Evolutionary conservation across 92 coral and sea anemone genomes (phyloP).

Genomic region (Paramuricea clavata): DNA sequence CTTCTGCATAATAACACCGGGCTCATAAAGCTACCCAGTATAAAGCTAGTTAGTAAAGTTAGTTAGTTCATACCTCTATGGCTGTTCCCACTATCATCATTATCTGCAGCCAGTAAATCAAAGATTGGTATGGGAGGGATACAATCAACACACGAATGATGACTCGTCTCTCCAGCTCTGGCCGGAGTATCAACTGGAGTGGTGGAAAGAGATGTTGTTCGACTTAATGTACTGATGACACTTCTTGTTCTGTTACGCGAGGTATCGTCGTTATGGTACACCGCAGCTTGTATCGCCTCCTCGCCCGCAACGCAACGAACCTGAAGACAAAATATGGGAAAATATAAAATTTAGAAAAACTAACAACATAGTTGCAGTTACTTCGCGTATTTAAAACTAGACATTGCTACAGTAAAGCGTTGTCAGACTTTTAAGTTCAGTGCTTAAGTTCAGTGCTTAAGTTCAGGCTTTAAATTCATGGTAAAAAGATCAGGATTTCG

Average conservation of each 20-base stretch:
- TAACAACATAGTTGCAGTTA: too few relatives aligned
- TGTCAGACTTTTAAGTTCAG: too few relatives aligned
- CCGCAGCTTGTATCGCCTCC: slow-evolving; percentile 81
- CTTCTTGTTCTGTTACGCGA: slow-evolving; percentile 89
- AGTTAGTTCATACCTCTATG: not conserved
- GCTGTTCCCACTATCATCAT: slow-evolving; percentile 79
- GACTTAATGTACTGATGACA: slow-evolving; percentile 78
- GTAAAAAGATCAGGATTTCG: too few relatives aligned
- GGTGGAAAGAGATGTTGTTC: slow-evolving; percentile 72
- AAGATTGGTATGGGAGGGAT: slow-evolving; percentile 93
- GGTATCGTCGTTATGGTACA: slow-evolving; percentile 69
- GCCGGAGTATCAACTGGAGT: slow-evolving; percentile 64
- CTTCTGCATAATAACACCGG: too few relatives aligned
- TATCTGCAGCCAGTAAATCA: slow-evolving; percentile 94
- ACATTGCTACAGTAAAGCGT: too few relatives aligned
- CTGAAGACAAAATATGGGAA: slow-evolving; percentile 55
- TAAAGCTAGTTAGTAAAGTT: too few relatives aligned
- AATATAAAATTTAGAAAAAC: too few relatives aligned
- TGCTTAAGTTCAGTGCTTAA: too few relatives aligned
- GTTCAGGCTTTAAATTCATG: too few relatives aligned
- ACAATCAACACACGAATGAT: slow-evolving; percentile 72
- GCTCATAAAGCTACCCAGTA: not conserved
- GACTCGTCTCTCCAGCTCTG: slow-evolving; percentile 65
- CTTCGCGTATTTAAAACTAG: too few relatives aligned
- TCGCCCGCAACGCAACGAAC: slow-evolving; percentile 95